These are phyloP conservation scores for Ennomos fuscantarius DNA, from an alignment of 2,888 invertebrate genomes.

Conservation along the genomic window DNA sequence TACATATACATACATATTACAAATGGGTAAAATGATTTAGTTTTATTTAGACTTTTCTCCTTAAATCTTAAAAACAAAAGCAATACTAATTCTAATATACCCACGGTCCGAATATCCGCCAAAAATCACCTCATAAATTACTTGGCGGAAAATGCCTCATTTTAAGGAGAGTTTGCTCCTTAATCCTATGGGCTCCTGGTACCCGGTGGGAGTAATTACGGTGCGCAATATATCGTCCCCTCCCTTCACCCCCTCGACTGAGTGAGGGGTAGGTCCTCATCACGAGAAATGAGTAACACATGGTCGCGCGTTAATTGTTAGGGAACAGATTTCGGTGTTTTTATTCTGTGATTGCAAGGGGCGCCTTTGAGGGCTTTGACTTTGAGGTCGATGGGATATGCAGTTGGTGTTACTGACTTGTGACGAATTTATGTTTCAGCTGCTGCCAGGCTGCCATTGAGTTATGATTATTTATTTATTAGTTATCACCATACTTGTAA, in stretches of 20 bases:
- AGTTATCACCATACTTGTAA: neutral
- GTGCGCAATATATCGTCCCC: slow-evolving; percentile 72
- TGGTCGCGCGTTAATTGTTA: slow-evolving; percentile 78
- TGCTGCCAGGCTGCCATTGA: neutral
- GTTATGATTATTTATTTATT: too few relatives aligned
- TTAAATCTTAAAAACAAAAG: slow-evolving; percentile 10
- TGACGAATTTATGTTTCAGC: slow-evolving; percentile 19
- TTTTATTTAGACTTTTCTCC: neutral
- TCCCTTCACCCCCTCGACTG: slow-evolving; percentile 47
- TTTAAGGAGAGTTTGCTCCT: slow-evolving; percentile 71
- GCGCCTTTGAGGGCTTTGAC: slow-evolving; percentile 32
- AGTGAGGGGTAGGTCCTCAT: slow-evolving; percentile 55
- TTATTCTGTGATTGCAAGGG: slow-evolving; percentile 67
- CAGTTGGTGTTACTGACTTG: slow-evolving; percentile 15
- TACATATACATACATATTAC: too few relatives aligned
- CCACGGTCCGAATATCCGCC: slow-evolving; percentile 20
- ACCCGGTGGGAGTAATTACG: slow-evolving; percentile 75
- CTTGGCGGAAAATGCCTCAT: slow-evolving; percentile 68
- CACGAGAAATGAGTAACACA: slow-evolving; percentile 75
- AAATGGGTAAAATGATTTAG: neutral
- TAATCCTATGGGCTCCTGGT: slow-evolving; percentile 73
- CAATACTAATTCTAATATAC: slow-evolving; percentile 19
- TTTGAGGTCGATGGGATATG: slow-evolving; percentile 18
- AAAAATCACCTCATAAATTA: slow-evolving; percentile 66
- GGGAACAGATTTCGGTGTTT: slow-evolving; percentile 54